Percentiles rank a stretch among this genome's conserved stretches.
Evolutionary conservation across 2,113 vertebrate species (phyloP).

Genomic region (Oriolus oriolus): DNA sequence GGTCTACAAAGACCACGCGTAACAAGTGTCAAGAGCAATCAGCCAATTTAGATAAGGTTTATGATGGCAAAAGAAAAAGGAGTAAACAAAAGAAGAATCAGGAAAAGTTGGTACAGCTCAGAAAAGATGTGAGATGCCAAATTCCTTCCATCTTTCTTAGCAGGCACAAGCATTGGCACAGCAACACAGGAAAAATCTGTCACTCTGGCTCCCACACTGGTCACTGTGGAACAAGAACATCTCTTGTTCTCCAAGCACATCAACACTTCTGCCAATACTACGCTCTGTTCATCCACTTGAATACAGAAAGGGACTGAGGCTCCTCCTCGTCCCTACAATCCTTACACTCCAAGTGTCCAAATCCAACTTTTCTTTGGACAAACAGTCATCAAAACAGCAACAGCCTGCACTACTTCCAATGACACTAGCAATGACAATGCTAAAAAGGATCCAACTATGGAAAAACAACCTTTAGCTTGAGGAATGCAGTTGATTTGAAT

Average conservation of each 20-base stretch:
- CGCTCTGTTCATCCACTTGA: background rate
- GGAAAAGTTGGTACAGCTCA: background rate
- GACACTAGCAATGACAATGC: background rate
- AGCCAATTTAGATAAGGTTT: background rate
- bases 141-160: background rate
- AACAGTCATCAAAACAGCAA: background rate
- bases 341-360: background rate
- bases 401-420: background rate
- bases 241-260: background rate
- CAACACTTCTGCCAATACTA: background rate
- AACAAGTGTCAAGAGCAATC: background rate
- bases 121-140: background rate
- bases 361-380: background rate
- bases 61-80: background rate
- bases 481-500: background rate
- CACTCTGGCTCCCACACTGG: background rate
- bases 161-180: background rate
- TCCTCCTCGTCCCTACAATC: background rate
- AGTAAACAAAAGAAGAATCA: background rate
- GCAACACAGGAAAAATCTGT: background rate
- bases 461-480: background rate
- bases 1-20: conserved; percentile 69
- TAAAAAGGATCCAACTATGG: background rate
- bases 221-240: background rate
- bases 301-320: background rate